Conservation (phyloP, 2,113 vertebrate species). For the Halichoeres trimaculatus region DNA sequence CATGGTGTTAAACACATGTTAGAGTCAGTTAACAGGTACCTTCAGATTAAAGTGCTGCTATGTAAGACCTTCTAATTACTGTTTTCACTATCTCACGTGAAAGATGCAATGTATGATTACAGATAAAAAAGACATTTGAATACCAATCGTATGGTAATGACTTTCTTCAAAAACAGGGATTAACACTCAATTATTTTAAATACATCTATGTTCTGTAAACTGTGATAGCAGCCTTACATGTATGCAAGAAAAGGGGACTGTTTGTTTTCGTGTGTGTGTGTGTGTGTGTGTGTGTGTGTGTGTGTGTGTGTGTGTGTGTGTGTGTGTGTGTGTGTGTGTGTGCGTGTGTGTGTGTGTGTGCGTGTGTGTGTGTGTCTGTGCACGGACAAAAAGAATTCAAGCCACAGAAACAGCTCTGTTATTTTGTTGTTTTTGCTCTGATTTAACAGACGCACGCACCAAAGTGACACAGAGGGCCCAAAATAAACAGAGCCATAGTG, state of each 20-base stretch:
- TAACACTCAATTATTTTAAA: neutral
- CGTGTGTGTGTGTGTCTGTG: neutral
- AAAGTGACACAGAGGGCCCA: conserved; percentile 51
- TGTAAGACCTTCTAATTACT: conserved; percentile 8
- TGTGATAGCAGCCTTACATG: neutral
- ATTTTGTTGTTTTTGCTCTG: conserved; percentile 52
- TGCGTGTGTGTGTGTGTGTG: neutral
- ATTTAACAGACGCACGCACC: conserved; percentile 65
- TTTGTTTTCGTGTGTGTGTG: conserved; percentile 4
- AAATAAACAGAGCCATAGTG: conserved; percentile 66
- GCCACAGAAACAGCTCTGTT: conserved; percentile 51
- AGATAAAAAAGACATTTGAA: neutral
- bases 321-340: conserved; percentile 24
- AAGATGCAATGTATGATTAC: neutral
- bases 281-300: conserved; percentile 22
- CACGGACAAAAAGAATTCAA: conserved; percentile 22
- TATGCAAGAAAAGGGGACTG: neutral
- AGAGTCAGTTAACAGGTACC: conserved; percentile 29
- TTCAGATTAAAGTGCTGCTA: conserved; percentile 21
- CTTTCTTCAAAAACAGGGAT: neutral
- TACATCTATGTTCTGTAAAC: neutral
- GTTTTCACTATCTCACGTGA: conserved; percentile 2
- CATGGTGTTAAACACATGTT: conserved; percentile 16
- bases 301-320: neutral
- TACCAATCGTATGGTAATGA: neutral